A percentile compares a stretch with the other conserved stretches of the same genome.
These are phyloP conservation scores for Burhinus oedicnemus DNA, from an alignment of 2,113 vertebrate genomes.

Conservation along the genomic window DNA sequence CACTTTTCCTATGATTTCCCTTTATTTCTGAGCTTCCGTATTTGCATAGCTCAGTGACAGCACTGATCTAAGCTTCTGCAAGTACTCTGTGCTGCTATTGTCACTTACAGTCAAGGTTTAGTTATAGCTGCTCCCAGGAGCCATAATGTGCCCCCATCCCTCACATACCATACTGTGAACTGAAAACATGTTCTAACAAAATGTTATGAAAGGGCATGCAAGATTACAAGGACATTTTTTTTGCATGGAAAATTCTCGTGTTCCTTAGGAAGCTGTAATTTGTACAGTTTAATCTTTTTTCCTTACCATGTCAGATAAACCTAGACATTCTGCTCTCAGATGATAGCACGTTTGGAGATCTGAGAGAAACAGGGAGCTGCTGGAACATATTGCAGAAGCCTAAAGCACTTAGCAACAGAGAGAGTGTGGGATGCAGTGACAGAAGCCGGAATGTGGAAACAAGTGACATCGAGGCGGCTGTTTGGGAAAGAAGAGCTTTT, in stretches of 20 bases:
- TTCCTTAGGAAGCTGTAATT: conserved; percentile 52
- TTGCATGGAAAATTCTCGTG: background rate
- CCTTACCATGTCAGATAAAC: conserved; percentile 44
- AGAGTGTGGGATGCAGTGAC: conserved; percentile 72
- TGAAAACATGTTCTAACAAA: conserved; percentile 23
- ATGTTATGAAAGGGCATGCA: background rate
- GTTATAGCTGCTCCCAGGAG: conserved; percentile 6
- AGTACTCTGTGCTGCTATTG: background rate
- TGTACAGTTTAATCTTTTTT: conserved; percentile 20
- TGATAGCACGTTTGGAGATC: conserved; percentile 60
- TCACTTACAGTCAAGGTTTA: conserved; percentile 5
- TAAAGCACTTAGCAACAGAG: conserved; percentile 78
- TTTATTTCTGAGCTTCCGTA: background rate
- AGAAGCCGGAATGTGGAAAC: conserved; percentile 60
- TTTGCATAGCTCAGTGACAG: conserved; percentile 2
- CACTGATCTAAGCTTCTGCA: background rate
- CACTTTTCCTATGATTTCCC: background rate
- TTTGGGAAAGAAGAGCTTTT: conserved; percentile 67
- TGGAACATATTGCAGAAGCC: conserved; percentile 74
- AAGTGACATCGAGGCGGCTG: conserved; percentile 62
- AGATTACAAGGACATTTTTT: background rate
- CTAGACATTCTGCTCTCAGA: conserved; percentile 43
- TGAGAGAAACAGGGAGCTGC: conserved; percentile 64
- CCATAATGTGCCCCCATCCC: background rate
- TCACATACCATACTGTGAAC: background rate